Evolutionary conservation across 1,140 invertebrate species (phyloP).

Genomic region (Cyclina sinensis): DNA sequence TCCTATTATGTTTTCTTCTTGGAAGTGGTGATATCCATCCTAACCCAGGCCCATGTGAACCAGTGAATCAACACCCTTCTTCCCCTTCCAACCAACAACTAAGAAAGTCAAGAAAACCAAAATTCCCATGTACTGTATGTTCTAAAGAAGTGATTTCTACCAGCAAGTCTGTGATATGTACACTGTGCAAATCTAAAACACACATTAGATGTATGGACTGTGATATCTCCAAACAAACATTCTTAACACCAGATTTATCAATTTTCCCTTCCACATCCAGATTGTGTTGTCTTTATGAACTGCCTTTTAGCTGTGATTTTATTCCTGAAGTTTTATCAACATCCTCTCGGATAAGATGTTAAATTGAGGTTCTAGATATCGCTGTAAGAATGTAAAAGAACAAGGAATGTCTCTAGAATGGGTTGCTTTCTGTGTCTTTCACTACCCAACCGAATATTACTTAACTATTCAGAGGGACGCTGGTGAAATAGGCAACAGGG

Average conservation of each 20-base stretch:
- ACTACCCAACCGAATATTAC: too few species aligned
- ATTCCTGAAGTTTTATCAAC: too few species aligned
- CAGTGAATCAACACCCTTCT: not conserved
- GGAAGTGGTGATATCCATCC: not conserved
- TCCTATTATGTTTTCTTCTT: not conserved
- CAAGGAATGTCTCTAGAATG: too few species aligned
- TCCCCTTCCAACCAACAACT: too few species aligned
- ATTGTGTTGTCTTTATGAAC: not conserved
- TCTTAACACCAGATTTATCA: not conserved
- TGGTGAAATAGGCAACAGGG: too few species aligned
- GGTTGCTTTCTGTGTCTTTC: too few species aligned
- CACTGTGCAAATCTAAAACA: not conserved
- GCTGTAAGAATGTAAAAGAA: too few species aligned
- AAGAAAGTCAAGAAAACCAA: not conserved
- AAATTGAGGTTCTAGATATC: too few species aligned
- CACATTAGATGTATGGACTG: too few species aligned
- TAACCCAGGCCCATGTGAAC: not conserved
- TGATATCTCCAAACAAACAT: not conserved
- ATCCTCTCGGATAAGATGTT: too few species aligned
- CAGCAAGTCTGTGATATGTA: not conserved
- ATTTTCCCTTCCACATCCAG: not conserved
- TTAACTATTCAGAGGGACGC: too few species aligned
- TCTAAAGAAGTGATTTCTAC: not conserved
- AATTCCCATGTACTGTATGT: not conserved
- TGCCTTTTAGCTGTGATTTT: too few species aligned